Evolutionary conservation across 2,888 invertebrate species (phyloP), one percentile per base, ranked within the genome.

Genomic region (Sarcophaga carnaria): DNA sequence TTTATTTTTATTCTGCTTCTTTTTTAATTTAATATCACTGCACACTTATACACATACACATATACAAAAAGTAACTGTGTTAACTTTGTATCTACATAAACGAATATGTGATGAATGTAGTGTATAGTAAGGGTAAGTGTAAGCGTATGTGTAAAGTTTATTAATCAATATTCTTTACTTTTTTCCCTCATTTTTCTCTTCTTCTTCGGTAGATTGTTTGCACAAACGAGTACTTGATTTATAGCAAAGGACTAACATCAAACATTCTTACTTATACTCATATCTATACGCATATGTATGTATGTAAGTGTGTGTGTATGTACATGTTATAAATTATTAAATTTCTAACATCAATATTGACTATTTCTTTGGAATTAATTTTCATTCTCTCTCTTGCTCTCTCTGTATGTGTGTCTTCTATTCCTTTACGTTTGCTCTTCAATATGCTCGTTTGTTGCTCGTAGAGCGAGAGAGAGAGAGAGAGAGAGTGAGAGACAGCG

Each of bases 261-360:
- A 22, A 22, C 22, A 22, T 22, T 22, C 22, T 22, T 22, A 22
- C 1, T 22, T 22, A 22, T 22, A 22, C 22, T 22, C 37, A 37
- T 37, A 37, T 8, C 1, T 22, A 22, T 22, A 22, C 22, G 22
- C 6, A 37, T 37, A 37, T 37, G 37, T 1, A 2, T 37, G 2
- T 2, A 2, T 37, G 10, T 37, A 1, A 8, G 1, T 2, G 2
- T 8, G 8, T 37, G 2, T 8, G 37, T 37, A 37, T 37, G 37
- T 37, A 37, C 37, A 37, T 37, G 70, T 79, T 72, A 84, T 82
- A 64, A 76, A 77, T 82, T 82, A 87, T 84, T 87, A 82, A 87
- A 81, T 87, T 87, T 79, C 79, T 63, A 79, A 82, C 63, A 87
- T 87, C 87, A 87, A 87, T 87, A 87, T 87, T 87, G 84, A 69